These are phyloP conservation scores for Poecile atricapillus DNA, from an alignment of 2,113 vertebrate species.

Conservation along the genomic window DNA sequence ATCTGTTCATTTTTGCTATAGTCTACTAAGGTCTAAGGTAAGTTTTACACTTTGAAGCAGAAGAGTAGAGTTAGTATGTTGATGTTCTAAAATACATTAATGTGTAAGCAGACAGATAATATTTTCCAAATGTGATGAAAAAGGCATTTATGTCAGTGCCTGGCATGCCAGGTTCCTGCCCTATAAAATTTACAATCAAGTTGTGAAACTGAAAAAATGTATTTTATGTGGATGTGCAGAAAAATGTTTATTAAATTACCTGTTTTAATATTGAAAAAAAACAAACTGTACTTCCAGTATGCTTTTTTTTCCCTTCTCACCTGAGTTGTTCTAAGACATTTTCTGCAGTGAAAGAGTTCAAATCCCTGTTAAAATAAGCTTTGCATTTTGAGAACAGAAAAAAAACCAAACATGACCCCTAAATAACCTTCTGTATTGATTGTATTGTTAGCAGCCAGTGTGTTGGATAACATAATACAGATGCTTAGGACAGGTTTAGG, in stretches of 20 bases:
- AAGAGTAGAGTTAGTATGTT: background rate
- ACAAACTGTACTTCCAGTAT: background rate
- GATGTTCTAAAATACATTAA: background rate
- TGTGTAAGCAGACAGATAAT: background rate
- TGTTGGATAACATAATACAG: conserved; percentile 63
- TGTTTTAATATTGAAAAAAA: background rate
- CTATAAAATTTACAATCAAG: conserved; percentile 20
- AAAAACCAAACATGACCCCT: background rate
- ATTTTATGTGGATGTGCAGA: background rate
- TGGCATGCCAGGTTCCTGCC: background rate
- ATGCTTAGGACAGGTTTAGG: conserved; percentile 48
- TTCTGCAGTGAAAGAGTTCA: background rate
- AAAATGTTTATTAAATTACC: background rate
- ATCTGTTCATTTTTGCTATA: background rate
- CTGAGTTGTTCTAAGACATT: background rate
- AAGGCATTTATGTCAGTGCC: background rate
- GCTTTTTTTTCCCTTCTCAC: background rate
- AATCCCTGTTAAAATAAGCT: background rate
- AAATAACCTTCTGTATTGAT: conserved; percentile 50
- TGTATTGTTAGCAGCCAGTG: conserved; percentile 53
- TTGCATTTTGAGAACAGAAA: background rate
- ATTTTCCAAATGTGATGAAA: conserved; percentile 11
- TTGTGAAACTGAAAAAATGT: background rate
- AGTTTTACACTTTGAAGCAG: background rate
- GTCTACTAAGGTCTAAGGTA: background rate